Percentiles rank a stretch among this genome's conserved stretches.
Evolutionary conservation across 2,113 vertebrate genomes (phyloP).

Genomic region (Myiopsitta monachus): DNA sequence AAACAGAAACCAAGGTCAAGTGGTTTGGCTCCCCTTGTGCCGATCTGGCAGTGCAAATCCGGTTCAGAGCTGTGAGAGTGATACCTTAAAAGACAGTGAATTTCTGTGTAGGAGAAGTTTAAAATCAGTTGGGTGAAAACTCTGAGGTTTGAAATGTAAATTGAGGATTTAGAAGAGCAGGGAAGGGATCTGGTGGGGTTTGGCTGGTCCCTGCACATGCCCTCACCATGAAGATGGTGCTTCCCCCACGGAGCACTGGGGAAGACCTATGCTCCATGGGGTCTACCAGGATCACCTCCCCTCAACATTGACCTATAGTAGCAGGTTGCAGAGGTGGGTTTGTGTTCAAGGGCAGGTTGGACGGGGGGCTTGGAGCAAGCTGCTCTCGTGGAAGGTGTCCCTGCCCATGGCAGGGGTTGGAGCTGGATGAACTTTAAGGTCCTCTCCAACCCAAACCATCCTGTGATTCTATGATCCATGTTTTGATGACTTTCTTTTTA

Average conservation of each 20-base stretch:
- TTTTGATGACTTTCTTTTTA: not conserved
- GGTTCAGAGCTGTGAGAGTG: not conserved
- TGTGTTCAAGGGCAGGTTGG: not conserved
- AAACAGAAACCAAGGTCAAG: not conserved
- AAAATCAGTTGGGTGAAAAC: not conserved
- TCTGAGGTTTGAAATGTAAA: not conserved
- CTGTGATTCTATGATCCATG: not conserved
- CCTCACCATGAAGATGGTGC: not conserved
- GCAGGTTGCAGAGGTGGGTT: not conserved
- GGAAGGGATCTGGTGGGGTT: not conserved
- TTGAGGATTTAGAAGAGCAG: not conserved
- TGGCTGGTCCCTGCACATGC: not conserved
- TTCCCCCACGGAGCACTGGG: fast-evolving
- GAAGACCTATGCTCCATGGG: not conserved
- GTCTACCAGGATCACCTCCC: no score
- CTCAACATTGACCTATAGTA: fast-evolving
- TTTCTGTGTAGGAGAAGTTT: not conserved
- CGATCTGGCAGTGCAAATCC: not conserved
- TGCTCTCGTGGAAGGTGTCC: not conserved
- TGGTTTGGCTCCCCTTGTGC: not conserved
- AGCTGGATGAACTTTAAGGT: not conserved
- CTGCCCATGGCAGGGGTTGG: not conserved
- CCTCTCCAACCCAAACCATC: not conserved
- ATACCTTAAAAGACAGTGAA: not conserved
- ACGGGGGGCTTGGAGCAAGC: not conserved